Percentiles rank a stretch among this genome's conserved stretches.
phyloP scores from a whole-genome alignment of 2,797 vertebrate species.

The Eulemur mongoz region DNA sequence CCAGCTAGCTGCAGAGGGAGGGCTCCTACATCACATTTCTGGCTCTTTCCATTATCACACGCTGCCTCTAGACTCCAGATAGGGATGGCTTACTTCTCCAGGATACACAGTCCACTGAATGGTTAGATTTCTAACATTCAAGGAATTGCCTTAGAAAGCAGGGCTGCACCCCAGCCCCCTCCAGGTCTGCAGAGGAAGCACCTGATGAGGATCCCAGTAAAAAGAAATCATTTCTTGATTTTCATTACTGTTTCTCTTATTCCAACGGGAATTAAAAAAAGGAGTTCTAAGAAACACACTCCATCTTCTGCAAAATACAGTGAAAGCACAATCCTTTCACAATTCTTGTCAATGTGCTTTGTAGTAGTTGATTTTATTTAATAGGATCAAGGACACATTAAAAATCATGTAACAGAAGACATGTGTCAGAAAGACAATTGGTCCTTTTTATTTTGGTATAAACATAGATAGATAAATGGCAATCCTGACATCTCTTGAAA shows the following conservation, averaged over 20 bases:
- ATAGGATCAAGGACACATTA: background rate
- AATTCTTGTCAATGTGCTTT: background rate
- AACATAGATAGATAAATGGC: background rate
- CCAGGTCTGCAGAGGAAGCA: background rate
- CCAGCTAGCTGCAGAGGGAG: background rate
- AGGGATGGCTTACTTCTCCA: background rate
- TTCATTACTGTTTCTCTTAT: background rate
- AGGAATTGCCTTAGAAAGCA: background rate
- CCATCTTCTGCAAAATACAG: background rate
- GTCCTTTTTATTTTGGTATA: background rate
- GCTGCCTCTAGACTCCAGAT: background rate
- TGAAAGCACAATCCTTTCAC: background rate
- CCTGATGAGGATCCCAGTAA: background rate
- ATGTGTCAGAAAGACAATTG: background rate
- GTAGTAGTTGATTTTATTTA: background rate
- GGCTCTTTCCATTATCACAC: background rate
- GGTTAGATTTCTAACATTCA: background rate
- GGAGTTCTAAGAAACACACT: background rate
- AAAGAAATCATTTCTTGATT: background rate
- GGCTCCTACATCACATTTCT: background rate
- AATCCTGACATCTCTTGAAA: background rate
- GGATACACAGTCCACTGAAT: background rate
- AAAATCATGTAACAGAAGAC: background rate
- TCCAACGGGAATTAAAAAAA: background rate
- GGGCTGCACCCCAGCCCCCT: no score